Conservation (phyloP, 2,113 vertebrate species). For the Orycteropus afer region DNA sequence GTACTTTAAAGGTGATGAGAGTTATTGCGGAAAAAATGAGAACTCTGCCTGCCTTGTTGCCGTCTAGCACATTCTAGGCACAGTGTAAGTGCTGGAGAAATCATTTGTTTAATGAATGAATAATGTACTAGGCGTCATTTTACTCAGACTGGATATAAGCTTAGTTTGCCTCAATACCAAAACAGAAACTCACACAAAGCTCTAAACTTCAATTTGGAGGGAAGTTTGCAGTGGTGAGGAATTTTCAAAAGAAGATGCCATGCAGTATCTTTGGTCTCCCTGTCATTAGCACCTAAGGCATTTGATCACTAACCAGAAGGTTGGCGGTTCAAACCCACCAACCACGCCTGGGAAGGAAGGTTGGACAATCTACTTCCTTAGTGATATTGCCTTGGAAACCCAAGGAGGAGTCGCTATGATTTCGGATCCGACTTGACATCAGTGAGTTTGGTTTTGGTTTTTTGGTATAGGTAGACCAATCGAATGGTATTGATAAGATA, state of each 20-base stretch:
- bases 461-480: no score
- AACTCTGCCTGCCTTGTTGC: not conserved
- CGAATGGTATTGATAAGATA: not conserved
- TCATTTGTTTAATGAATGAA: not conserved
- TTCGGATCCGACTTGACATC: no score
- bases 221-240: not conserved
- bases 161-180: not conserved
- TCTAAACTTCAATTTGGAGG: not conserved
- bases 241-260: not conserved
- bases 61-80: not conserved
- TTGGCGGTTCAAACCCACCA: no score
- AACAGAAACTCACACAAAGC: not conserved
- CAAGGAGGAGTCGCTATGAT: no score
- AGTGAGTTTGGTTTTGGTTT: no score
- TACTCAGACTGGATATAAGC: not conserved
- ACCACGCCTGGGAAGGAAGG: no score
- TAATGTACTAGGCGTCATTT: conserved; percentile 13
- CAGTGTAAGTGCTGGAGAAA: not conserved
- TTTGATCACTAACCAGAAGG: no score
- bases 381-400: no score
- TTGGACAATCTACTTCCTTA: no score
- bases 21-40: not conserved
- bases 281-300: not conserved
- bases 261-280: not conserved
- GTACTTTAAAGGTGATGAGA: not conserved